Conservation (phyloP, 2,888 invertebrate genomes). For the Dusona sp. region DNA sequence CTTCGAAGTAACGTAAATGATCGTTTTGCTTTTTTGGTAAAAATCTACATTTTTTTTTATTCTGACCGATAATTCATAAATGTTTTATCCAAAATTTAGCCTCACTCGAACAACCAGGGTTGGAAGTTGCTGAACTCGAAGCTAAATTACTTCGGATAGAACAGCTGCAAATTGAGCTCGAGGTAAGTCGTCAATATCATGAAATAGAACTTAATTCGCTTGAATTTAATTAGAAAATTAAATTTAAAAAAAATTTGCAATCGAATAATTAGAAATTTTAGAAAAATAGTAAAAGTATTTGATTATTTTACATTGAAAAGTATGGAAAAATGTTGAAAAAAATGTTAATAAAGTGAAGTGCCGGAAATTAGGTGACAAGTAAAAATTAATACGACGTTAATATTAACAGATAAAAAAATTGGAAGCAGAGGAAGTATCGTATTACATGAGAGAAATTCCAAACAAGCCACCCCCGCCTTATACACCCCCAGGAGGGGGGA, state of each 20-base stretch:
- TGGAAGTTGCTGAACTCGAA: conserved; percentile 84
- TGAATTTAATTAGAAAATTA: not conserved
- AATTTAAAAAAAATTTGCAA: not conserved
- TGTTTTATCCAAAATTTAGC: conserved; percentile 73
- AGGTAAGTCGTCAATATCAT: conserved; percentile 84
- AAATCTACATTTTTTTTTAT: conserved; percentile 44
- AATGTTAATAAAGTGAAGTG: not conserved
- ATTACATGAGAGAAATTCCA: conserved; percentile 89
- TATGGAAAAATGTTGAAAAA: too few species aligned
- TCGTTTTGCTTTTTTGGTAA: conserved; percentile 74
- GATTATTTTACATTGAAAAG: too few species aligned
- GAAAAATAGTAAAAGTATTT: not conserved
- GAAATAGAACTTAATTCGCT: not conserved
- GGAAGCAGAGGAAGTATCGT: conserved; percentile 86
- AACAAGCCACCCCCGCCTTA: conserved; percentile 92
- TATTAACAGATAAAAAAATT: conserved; percentile 87
- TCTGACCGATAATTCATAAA: conserved; percentile 54
- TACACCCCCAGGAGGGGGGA: conserved; percentile 86
- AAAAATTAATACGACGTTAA: conserved; percentile 20
- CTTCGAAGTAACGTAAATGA: conserved; percentile 74
- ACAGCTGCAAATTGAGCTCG: conserved; percentile 88
- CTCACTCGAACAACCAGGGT: conserved; percentile 81
- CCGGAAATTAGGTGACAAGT: not conserved
- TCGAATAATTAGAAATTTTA: not conserved
- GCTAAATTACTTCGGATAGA: conserved; percentile 88